Evolutionary conservation across 2,888 invertebrate genomes (phyloP).

Genomic region (Chymomyza fuscimana): DNA sequence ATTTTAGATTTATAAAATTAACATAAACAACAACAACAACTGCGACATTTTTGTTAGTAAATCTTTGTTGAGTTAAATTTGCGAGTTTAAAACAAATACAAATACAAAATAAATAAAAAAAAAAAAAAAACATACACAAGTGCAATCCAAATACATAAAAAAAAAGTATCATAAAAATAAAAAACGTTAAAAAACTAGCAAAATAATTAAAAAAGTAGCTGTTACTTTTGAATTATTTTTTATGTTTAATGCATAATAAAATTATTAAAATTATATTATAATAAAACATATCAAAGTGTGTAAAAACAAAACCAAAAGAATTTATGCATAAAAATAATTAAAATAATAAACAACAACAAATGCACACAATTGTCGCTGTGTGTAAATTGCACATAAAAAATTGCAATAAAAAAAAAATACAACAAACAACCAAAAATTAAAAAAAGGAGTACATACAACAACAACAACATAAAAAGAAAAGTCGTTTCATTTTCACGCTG

Average conservation of each 20-base stretch:
- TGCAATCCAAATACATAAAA: constrained; percentile 60
- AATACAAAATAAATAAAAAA: constrained; percentile 25
- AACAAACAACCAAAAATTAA: constrained; percentile 27
- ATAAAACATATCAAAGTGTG: constrained; percentile 56
- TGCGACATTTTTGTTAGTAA: constrained; percentile 68
- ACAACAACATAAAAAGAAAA: background rate
- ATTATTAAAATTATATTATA: constrained; percentile 43
- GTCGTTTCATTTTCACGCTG: constrained; percentile 58
- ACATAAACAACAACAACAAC: constrained; percentile 11
- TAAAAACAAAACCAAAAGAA: constrained; percentile 18
- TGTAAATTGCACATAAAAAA: constrained; percentile 49
- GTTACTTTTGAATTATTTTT: constrained; percentile 74
- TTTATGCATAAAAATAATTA: constrained; percentile 32
- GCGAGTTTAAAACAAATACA: constrained; percentile 33
- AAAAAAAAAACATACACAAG: constrained; percentile 53
- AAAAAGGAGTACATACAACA: background rate
- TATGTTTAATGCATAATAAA: constrained; percentile 32
- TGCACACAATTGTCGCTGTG: constrained; percentile 56
- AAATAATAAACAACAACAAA: constrained; percentile 52
- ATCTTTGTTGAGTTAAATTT: constrained; percentile 73
- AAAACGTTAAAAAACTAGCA: constrained; percentile 42
- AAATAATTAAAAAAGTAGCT: constrained; percentile 72
- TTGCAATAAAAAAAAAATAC: constrained; percentile 14
- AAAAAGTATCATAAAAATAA: constrained; percentile 38
- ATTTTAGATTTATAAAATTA: constrained; percentile 7